Evolutionary conservation across 1,140 invertebrate genomes (phyloP).

Genomic region (Drosophila elegans): DNA sequence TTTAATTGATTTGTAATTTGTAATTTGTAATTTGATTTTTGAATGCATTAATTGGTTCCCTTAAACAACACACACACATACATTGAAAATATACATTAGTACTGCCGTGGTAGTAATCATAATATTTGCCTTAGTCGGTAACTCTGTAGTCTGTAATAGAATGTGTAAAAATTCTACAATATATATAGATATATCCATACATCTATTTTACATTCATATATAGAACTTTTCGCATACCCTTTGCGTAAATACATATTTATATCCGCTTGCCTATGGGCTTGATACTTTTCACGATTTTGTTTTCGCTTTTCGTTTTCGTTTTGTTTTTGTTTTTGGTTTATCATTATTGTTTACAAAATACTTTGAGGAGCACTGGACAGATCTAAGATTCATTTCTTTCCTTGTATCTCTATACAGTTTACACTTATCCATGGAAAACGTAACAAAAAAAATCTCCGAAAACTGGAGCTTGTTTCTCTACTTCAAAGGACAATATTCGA

Average conservation of each 20-base stretch:
- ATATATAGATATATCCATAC: constrained; percentile 42
- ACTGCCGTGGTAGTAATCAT: constrained; percentile 38
- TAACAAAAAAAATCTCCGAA: constrained; percentile 28
- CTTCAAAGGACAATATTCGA: constrained; percentile 24
- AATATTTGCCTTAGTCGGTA: constrained; percentile 44
- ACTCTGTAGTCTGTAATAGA: constrained; percentile 50
- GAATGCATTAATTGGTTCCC: constrained; percentile 74
- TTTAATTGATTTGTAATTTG: constrained; percentile 72
- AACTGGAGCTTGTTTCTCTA: constrained; percentile 18
- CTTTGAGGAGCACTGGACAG: constrained; percentile 84
- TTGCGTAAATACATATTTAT: constrained; percentile 52
- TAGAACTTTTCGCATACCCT: constrained; percentile 26
- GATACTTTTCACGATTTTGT: constrained; percentile 36
- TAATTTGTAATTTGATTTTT: constrained; percentile 51
- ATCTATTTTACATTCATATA: constrained; percentile 45
- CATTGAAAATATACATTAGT: constrained; percentile 51
- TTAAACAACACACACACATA: constrained; percentile 66
- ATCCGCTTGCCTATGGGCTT: constrained; percentile 20
- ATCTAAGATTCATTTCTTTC: constrained; percentile 70
- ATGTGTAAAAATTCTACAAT: constrained; percentile 59
- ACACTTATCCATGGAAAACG: constrained; percentile 65
- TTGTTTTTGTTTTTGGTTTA: constrained; percentile 45
- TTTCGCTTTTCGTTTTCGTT: constrained; percentile 12
- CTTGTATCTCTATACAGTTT: constrained; percentile 52
- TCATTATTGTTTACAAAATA: constrained; percentile 84